phyloP scores from a whole-genome alignment of 2,113 vertebrate genomes.

The Hippocampus comes region DNA sequence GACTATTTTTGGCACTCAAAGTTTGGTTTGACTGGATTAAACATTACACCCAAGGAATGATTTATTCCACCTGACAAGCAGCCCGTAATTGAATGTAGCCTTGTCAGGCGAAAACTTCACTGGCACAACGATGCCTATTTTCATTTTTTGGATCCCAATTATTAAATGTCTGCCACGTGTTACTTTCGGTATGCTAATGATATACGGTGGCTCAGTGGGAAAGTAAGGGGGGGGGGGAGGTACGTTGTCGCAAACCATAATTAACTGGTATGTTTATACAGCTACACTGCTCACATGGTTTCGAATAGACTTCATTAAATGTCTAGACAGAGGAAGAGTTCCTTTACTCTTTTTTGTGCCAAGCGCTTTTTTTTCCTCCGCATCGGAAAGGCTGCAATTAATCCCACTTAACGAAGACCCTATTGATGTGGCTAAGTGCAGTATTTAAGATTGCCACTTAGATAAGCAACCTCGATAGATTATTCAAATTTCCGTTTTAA shows the following conservation, averaged over 20 bases:
- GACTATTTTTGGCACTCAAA: conserved; percentile 32
- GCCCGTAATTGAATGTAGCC: conserved; percentile 58
- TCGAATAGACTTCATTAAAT: conserved; percentile 30
- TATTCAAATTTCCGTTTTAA: conserved; percentile 19
- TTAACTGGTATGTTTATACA: conserved; percentile 29
- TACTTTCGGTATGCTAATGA: conserved; percentile 46
- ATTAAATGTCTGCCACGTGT: conserved; percentile 34
- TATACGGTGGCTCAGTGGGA: background rate
- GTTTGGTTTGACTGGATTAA: conserved; percentile 54
- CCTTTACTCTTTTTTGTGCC: conserved; percentile 10
- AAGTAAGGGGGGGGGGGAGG: conserved; percentile 35
- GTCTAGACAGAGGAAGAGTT: conserved; percentile 16
- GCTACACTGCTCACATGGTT: conserved; percentile 8
- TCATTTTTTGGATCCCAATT: conserved; percentile 50
- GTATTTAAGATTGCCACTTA: conserved; percentile 9
- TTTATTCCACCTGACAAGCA: conserved; percentile 58
- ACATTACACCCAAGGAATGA: conserved; percentile 48
- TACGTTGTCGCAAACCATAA: conserved; percentile 40
- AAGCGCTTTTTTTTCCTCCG: background rate
- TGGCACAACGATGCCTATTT: conserved; percentile 37
- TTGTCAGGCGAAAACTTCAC: conserved; percentile 47
- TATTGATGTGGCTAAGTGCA: conserved; percentile 18
- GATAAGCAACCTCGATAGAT: conserved; percentile 15
- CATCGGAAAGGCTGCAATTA: conserved; percentile 3
- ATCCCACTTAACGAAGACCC: conserved; percentile 14